Base-by-base conservation (phyloP, 2,113 vertebrate species). In the Gymnocephalus cernua region DNA sequence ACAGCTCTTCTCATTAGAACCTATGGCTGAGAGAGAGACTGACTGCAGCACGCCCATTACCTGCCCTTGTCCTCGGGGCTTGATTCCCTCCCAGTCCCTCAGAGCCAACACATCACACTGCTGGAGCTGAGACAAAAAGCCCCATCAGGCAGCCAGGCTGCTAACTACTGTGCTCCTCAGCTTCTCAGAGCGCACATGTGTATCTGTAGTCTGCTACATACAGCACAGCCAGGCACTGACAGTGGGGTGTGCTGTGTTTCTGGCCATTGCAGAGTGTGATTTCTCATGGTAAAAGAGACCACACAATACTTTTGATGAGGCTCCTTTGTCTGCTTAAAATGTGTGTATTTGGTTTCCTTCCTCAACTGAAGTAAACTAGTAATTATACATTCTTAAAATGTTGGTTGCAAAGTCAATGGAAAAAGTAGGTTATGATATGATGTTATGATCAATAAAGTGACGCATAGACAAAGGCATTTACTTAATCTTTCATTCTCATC, bases 1-100 rank as follows among this genome's bases (percentile, higher is more conserved):
- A 63, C 86, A 79, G 86, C 78, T 87, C 87, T 86, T 82, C 92
- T 95, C 94, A 95, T 95, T 95, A 94, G 93, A 91, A 94, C 89
- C 89, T 84, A 89, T 90, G 79, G 88, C 82, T 91, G 80, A 86
- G 85, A 74, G 70, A 83, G 75, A 85, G 82, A 82, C 67, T 73
- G 86, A 84, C 86, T 89, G 91, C 58, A 79, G 82, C 68, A 50
- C 63, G 27, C 86, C 92, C 90, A 93, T 93, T 94, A 93, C 91
- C 92, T 91, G 83, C 72, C 72, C 84, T 83, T 92, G 83, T 89
- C 94, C 93, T 87, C 77, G 12, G 79, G 91, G 92, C 87, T 86
- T 63, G 82, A 83, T 73, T 87, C 80, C 65, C 45, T 54, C 80
- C 51, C 21, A 32, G 74, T 87, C 87, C 82, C 90, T 76, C 80